Conservation (phyloP, 2,888 invertebrate species). For the Ceramica pisi region DNA sequence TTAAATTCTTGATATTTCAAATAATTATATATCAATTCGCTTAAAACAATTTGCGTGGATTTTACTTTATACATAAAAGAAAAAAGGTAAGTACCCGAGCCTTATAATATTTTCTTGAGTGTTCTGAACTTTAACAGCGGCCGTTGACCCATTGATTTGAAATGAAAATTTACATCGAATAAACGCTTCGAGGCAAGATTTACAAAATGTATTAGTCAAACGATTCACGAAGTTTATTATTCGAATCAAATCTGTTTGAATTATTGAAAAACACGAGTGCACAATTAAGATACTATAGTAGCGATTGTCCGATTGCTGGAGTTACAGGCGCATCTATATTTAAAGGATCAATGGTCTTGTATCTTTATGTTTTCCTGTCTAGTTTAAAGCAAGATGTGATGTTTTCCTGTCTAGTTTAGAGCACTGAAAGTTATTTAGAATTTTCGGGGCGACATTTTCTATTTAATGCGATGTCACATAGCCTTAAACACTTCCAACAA, state of each 20-base stretch:
- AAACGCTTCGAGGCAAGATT: conserved; percentile 31
- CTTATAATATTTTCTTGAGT: conserved; percentile 34
- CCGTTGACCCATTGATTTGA: conserved; percentile 42
- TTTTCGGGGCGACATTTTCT: too few relatives aligned
- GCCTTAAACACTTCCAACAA: too few relatives aligned
- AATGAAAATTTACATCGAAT: conserved; percentile 29
- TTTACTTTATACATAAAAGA: conserved; percentile 33
- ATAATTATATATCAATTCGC: conserved; percentile 8
- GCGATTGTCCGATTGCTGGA: conserved; percentile 1
- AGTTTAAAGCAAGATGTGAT: neutral
- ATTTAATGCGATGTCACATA: too few relatives aligned
- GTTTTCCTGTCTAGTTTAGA: neutral
- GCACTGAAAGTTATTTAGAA: neutral
- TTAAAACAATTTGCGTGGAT: conserved; percentile 3
- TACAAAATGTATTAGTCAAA: conserved; percentile 37
- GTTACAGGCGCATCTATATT: conserved; percentile 18
- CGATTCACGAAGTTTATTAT: conserved; percentile 38
- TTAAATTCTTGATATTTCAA: neutral
- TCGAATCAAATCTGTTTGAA: conserved; percentile 37
- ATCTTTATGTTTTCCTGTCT: neutral
- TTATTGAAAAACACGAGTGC: conserved; percentile 41
- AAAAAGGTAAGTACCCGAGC: conserved; percentile 34
- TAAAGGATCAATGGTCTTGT: conserved; percentile 19
- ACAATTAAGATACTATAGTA: conserved; percentile 33
- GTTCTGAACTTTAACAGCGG: conserved; percentile 34